Conservation (phyloP, 2,888 invertebrate species). For the Amphipoea lucens region DNA sequence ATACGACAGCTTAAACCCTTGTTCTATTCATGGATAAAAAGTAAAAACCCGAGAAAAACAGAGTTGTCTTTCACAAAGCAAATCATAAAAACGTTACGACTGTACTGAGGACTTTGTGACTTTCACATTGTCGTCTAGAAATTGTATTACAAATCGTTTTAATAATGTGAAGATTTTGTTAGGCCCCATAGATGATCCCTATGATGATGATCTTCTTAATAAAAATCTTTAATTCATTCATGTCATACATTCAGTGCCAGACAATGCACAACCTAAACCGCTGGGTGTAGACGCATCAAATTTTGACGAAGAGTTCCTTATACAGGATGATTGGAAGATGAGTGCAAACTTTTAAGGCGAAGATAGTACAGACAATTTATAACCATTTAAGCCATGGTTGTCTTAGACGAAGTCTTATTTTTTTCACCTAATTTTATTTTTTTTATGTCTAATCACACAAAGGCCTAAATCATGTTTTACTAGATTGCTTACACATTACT, state of each 20-base stretch:
- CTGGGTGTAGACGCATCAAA: neutral
- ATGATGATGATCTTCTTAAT: neutral
- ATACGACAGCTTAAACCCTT: slow-evolving; percentile 46
- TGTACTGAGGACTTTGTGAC: slow-evolving; percentile 45
- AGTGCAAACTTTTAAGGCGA: no score
- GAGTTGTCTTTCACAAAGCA: slow-evolving; percentile 45
- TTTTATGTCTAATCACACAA: no score
- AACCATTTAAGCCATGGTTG: no score
- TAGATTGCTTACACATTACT: no score
- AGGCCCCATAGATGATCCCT: slow-evolving; percentile 11
- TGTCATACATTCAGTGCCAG: neutral
- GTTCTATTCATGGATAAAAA: slow-evolving; percentile 53
- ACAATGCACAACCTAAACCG: neutral
- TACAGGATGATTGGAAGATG: no score
- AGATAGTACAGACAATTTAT: no score
- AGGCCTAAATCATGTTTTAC: no score
- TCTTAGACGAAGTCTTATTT: no score
- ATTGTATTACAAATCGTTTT: slow-evolving; percentile 51
- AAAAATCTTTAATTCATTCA: neutral
- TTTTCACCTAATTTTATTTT: no score
- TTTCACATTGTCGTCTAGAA: slow-evolving; percentile 48
- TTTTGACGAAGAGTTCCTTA: neutral
- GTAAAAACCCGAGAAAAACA: slow-evolving; percentile 52
- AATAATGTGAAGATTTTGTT: slow-evolving; percentile 55
- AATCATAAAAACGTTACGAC: slow-evolving; percentile 64